Evolutionary conservation across 2,888 invertebrate genomes (phyloP), one percentile per base, ranked within the genome.

Genomic region (Sturmia bella): DNA sequence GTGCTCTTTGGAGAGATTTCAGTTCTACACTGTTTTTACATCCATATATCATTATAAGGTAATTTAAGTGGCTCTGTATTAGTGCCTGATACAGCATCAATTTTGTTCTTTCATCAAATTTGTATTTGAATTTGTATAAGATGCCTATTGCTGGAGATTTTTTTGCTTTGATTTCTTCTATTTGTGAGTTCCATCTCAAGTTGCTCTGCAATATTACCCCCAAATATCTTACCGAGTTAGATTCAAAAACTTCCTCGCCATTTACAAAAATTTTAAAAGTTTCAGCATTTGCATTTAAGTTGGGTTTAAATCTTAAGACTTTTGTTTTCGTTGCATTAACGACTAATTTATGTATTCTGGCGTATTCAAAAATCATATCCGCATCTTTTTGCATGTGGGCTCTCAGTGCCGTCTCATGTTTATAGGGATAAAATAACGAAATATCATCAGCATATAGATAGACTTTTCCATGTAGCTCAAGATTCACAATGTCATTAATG

Each of bases 121-220:
- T n/a, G n/a, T n/a, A n/a, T n/a, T n/a, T n/a, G n/a, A n/a, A n/a
- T n/a, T n/a, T n/a, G n/a, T n/a, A n/a, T n/a, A n/a, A n/a, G n/a
- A n/a, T n/a, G n/a, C n/a, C n/a, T n/a, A n/a, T n/a, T n/a, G n/a
- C n/a, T n/a, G n/a, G n/a, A n/a, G n/a, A n/a, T n/a, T n/a, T n/a
- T n/a, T n/a, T n/a, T n/a, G n/a, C n/a, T n/a, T n/a, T n/a, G n/a
- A n/a, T 11, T 17, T 17, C 5, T 17, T 15, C 17, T 17, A 45
- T 50, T 21, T 50, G 50, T 21, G 21, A 15, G 21, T 50, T 50
- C 50, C 50, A 50, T 21, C 21, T 21, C 12, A 50, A 50, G 21
- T 50, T 50, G 12, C 21, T 50, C n/a, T 50, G 50, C 17, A 50
- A 50, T 4, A 3, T 21, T 12, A 50, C 17, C n/a, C n/a, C n/a